These are phyloP conservation scores for Ciconia maguari DNA, from an alignment of 2,113 vertebrate species.

Conservation along the genomic window DNA sequence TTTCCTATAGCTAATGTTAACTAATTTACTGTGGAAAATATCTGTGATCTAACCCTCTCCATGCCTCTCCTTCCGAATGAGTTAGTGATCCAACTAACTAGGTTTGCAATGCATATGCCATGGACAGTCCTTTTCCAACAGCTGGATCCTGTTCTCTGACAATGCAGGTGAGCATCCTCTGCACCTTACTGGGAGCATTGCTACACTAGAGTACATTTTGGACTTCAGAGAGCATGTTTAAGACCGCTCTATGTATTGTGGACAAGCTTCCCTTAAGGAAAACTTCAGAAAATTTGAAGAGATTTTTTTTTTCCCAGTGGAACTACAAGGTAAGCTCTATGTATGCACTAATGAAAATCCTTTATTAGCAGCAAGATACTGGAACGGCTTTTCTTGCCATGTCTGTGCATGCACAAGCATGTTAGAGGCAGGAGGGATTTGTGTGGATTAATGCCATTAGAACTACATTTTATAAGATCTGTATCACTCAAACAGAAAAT, in stretches of 20 bases:
- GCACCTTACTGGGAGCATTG: background rate
- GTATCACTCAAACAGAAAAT: background rate
- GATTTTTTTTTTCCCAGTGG: background rate
- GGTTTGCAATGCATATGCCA: background rate
- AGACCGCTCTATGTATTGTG: background rate
- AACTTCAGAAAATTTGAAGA: background rate
- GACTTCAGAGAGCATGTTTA: background rate
- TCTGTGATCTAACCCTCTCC: conserved; percentile 50
- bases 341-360: background rate
- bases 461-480: background rate
- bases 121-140: background rate
- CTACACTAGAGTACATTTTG: background rate
- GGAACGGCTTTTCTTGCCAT: background rate
- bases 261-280: background rate
- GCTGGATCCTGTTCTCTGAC: background rate
- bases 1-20: conserved; percentile 51
- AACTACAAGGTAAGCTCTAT: background rate
- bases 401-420: background rate
- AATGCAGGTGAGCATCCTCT: background rate
- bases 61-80: conserved; percentile 6
- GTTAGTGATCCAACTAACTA: background rate
- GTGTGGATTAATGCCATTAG: background rate
- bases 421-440: background rate
- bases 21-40: conserved; percentile 57
- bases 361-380: background rate